Base-by-base conservation (phyloP, 2,888 invertebrate species). In the Meteorus colon region DNA sequence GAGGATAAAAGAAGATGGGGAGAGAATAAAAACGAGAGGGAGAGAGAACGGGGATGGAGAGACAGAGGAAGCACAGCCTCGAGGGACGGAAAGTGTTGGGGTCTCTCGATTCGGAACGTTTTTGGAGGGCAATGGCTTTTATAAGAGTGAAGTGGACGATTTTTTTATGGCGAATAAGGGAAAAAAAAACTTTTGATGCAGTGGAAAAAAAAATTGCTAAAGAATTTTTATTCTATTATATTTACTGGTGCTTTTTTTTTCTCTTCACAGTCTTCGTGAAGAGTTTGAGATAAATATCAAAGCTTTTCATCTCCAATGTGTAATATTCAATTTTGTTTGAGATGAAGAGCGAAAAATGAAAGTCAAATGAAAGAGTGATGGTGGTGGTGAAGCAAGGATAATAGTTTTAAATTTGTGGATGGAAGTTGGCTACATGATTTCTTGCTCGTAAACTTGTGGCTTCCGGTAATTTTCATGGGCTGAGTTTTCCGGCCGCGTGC, bases 391-490 rank as follows among this genome's bases (percentile, higher is more conserved):
- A 59, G 66, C 65, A 72, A 62, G 76, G 77, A 75, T 77, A 75
- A 65, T 71, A 72, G 66, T 51, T 74, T 74, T 60, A 74, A 45
- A 60, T 45, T 62, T 31, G 48, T 45, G 45, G 48, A 31, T 60
- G 68, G 65, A 37, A 41, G 66, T 65, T 65, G 31, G 34, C 29
- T 29, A 51, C 69, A 31, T 41, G 19, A 16, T 55, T 34, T 55
- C 63, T 75, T 70, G 66, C 70, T 75, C 71, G 63, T 71, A 71
- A 75, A 75, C 10, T 55, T 70, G 31, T 51, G 45, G 70, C 66
- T 75, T 75, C 75, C 75, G 75, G 75, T 75, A 71, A 75, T 75
- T 75, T 69, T 69, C 70, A 63, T 75, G 48, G 68, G 0, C 63
- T 55, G 29, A 70, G 51, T 70, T 75, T 75, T 75, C 66, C 65